phyloP scores from a whole-genome alignment of 2,113 vertebrate genomes.

The Brachyhypopomus gauderio region DNA sequence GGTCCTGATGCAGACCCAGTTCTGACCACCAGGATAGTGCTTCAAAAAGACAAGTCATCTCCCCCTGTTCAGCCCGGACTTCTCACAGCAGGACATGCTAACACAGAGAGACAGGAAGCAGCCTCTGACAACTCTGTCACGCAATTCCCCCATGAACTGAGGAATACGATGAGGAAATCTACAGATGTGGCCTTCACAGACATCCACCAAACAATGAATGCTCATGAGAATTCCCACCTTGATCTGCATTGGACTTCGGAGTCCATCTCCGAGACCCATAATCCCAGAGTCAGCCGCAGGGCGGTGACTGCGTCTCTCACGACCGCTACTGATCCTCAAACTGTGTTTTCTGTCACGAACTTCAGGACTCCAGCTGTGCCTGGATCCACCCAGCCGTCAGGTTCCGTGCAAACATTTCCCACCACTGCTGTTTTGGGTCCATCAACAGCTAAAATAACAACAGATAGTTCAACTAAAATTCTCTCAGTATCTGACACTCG shows the following conservation, averaged over 20 bases:
- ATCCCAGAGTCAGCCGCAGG: not conserved
- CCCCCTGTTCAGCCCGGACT: not conserved
- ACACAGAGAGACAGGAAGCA: constrained; percentile 1
- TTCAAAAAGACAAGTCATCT: not conserved
- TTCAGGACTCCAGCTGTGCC: not conserved
- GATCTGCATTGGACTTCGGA: not conserved
- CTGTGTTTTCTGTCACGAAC: not conserved
- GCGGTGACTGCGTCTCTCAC: not conserved
- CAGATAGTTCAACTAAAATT: not conserved
- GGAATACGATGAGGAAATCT: not conserved
- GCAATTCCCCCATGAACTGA: not conserved
- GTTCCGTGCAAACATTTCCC: not conserved
- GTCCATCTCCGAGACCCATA: not conserved
- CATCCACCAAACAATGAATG: not conserved
- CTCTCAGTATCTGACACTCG: not conserved
- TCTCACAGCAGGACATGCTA: not conserved
- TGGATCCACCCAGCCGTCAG: not conserved
- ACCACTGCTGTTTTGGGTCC: not conserved
- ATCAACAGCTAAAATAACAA: not conserved
- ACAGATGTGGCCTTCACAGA: not conserved
- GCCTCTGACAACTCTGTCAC: not conserved
- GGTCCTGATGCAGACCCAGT: not conserved
- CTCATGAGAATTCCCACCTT: constrained; percentile 2
- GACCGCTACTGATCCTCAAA: not conserved
- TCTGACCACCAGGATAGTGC: not conserved